A percentile compares a stretch with the other conserved stretches of the same genome.
phyloP scores from a whole-genome alignment of 53 echinoderm and acorn worm genomes.

The Temnopleurus reevesii region DNA sequence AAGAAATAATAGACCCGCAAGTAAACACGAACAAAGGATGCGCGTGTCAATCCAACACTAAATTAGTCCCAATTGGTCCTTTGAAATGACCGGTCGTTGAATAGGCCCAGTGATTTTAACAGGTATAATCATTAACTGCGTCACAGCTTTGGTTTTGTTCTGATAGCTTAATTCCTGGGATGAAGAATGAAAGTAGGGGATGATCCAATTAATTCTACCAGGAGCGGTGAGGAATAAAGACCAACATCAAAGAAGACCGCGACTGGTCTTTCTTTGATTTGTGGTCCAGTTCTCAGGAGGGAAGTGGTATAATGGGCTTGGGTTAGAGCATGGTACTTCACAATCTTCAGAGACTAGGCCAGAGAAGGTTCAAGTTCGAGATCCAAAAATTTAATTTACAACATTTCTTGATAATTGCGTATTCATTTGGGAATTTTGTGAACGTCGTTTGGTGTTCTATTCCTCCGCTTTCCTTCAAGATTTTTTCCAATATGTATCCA shows the following conservation, averaged over 20 bases:
- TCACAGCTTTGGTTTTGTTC: constrained; percentile 4
- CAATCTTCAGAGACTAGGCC: background rate
- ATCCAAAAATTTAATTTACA: background rate
- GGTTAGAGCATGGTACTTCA: background rate
- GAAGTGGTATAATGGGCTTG: constrained; percentile 38
- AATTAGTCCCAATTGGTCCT: background rate
- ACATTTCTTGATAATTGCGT: too few species aligned
- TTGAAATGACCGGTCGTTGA: background rate
- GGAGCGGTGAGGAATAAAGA: constrained; percentile 49
- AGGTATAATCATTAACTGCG: constrained; percentile 60
- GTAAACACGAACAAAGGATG: constrained; percentile 33
- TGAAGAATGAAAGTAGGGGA: background rate
- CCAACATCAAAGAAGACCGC: constrained; percentile 27
- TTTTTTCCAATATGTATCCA: background rate
- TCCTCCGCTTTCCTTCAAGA: background rate
- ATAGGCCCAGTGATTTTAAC: background rate
- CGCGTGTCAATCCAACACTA: constrained; percentile 26
- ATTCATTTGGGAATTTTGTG: too few species aligned
- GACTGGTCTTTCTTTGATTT: constrained; percentile 28
- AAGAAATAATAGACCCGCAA: constrained; percentile 32
- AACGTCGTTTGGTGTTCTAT: too few species aligned
- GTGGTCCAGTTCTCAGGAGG: constrained; percentile 11
- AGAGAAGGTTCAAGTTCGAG: background rate
- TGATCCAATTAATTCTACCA: constrained; percentile 54
- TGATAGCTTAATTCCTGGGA: background rate